Conservation (phyloP, 1,140 invertebrate genomes). For the Megalopta genalis region DNA sequence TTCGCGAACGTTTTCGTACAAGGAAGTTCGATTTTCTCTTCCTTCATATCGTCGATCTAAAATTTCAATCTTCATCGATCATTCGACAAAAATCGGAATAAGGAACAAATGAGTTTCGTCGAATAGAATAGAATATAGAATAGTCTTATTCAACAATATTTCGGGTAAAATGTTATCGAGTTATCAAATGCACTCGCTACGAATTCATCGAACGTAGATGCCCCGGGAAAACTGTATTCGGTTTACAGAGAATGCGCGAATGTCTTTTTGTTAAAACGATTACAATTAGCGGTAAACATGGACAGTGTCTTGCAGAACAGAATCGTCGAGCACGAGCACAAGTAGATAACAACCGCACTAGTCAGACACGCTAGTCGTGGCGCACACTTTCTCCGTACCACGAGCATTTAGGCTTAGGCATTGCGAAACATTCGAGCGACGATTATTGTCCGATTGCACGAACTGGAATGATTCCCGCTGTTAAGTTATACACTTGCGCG, state of each 20-base stretch:
- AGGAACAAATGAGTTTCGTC: no score
- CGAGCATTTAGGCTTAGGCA: not conserved
- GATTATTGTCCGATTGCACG: no score
- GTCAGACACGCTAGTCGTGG: slow-evolving; percentile 54
- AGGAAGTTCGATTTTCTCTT: not conserved
- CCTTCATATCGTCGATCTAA: no score
- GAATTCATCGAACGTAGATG: not conserved
- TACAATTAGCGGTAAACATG: not conserved
- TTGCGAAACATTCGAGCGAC: not conserved
- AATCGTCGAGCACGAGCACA: slow-evolving; percentile 19
- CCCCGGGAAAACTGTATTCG: not conserved
- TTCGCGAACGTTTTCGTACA: not conserved
- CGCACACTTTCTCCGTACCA: not conserved
- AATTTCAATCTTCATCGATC: no score
- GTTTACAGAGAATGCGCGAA: not conserved
- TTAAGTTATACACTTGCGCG: no score
- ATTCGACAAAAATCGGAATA: no score
- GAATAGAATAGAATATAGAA: no score
- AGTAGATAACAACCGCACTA: slow-evolving; percentile 66
- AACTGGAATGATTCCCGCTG: no score
- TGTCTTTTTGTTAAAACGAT: not conserved
- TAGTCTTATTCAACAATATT: no score
- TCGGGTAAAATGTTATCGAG: no score
- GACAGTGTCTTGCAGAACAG: not conserved
- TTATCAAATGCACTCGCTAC: not conserved